A percentile compares a stretch with the other conserved stretches of the same genome.
These are phyloP conservation scores for Myzus persicae DNA, from an alignment of 1,140 invertebrate species.

Conservation along the genomic window DNA sequence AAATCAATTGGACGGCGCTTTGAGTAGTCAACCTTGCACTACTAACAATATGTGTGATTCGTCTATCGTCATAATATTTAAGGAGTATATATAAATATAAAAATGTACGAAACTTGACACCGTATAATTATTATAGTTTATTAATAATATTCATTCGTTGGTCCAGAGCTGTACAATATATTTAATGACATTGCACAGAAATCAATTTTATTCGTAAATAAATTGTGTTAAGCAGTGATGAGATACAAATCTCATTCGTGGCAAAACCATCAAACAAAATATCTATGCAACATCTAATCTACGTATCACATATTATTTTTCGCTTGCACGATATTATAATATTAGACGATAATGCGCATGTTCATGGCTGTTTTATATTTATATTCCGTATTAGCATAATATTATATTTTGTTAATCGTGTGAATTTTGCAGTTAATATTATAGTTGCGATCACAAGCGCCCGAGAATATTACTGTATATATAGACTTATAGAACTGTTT, in stretches of 20 bases:
- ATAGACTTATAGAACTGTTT: not conserved
- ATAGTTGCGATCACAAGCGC: no score
- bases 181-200: not conserved
- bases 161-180: not conserved
- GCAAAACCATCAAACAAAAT: not conserved
- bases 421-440: no score
- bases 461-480: no score
- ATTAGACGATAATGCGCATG: not conserved
- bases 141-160: not conserved
- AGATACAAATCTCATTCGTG: not conserved
- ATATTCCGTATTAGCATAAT: not conserved
- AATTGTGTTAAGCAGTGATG: not conserved
- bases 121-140: not conserved
- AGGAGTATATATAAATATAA: not conserved
- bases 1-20: not conserved
- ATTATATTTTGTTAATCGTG: not conserved
- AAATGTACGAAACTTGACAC: not conserved
- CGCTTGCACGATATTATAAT: not conserved
- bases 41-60: not conserved
- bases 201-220: not conserved
- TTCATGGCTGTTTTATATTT: not conserved
- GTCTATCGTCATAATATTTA: not conserved
- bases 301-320: not conserved
- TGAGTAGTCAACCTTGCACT: not conserved
- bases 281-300: not conserved